phyloP scores from a whole-genome alignment of 2,888 invertebrate species.

The Caenorhabditis angaria region DNA sequence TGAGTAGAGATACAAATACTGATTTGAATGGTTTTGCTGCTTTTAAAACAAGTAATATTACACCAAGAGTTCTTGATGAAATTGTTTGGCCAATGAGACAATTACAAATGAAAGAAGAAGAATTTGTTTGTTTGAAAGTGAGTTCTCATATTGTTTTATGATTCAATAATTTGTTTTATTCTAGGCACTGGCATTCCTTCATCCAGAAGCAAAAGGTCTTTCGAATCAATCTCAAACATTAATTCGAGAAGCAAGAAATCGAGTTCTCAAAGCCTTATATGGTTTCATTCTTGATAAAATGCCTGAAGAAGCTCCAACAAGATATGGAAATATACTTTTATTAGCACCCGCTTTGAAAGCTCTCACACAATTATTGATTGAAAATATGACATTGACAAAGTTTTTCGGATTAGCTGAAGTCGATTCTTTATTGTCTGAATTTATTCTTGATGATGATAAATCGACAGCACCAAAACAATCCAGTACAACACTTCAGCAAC shows the following conservation, averaged over 20 bases:
- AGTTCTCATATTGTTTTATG: no score
- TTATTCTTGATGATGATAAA: constrained; percentile 69
- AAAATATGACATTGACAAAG: constrained; percentile 71
- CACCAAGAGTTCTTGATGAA: constrained; percentile 78
- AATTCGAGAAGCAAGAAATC: constrained; percentile 69
- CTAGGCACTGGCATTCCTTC: constrained; percentile 96
- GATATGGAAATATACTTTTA: constrained; percentile 66
- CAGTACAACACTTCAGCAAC: constrained; percentile 34
- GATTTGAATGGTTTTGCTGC: constrained; percentile 70
- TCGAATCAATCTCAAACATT: constrained; percentile 54
- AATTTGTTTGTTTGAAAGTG: constrained; percentile 91
- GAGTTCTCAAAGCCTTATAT: constrained; percentile 70
- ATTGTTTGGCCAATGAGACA: constrained; percentile 92
- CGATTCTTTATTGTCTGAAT: constrained; percentile 68
- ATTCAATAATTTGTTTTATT: no score
- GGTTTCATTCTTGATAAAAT: constrained; percentile 67
- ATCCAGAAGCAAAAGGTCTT: constrained; percentile 78
- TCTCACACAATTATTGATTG: constrained; percentile 70
- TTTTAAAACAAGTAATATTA: constrained; percentile 69
- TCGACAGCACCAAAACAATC: constrained; percentile 15
- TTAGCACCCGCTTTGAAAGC: constrained; percentile 71
- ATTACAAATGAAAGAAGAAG: constrained; percentile 95
- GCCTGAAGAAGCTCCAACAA: constrained; percentile 71
- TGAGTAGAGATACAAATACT: constrained; percentile 55
- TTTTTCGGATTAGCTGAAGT: constrained; percentile 71